phyloP scores from a whole-genome alignment of 2,888 invertebrate species.

The Cephus runcator region DNA sequence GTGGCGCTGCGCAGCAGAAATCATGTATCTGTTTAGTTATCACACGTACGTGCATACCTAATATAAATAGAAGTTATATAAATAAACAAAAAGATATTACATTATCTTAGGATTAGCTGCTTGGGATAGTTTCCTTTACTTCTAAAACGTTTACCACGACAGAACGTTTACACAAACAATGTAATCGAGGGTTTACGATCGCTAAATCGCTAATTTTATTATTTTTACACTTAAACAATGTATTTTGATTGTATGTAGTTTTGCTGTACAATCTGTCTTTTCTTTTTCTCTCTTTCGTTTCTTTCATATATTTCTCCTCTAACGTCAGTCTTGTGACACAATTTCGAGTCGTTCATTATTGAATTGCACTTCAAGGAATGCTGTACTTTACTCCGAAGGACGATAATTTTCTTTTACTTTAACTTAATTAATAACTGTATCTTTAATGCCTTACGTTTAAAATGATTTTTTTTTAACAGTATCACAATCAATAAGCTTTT shows the following conservation, averaged over 20 bases:
- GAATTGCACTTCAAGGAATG: constrained; percentile 49
- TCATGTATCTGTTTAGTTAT: constrained; percentile 63
- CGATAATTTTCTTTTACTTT: not conserved
- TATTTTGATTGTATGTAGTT: constrained; percentile 53
- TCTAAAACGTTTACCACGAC: constrained; percentile 35
- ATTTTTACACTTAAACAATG: constrained; percentile 59
- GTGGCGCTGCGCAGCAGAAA: constrained; percentile 44
- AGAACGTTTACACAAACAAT: constrained; percentile 35
- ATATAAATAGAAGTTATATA: constrained; percentile 62
- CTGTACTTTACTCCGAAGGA: constrained; percentile 13
- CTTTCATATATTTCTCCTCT: constrained; percentile 37
- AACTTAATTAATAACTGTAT: not conserved
- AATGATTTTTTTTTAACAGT: not conserved
- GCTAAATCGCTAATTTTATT: constrained; percentile 59
- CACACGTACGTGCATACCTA: constrained; percentile 61
- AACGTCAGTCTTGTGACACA: constrained; percentile 23
- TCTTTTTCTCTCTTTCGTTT: constrained; percentile 19
- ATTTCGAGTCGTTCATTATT: constrained; percentile 41
- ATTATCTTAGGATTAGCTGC: constrained; percentile 64
- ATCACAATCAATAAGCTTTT: not conserved
- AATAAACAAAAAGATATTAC: constrained; percentile 58
- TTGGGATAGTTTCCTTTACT: constrained; percentile 60
- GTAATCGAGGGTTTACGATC: constrained; percentile 16
- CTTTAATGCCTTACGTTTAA: not conserved
- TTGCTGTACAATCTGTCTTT: constrained; percentile 55